Evolutionary conservation across 2,888 invertebrate species (phyloP).

Genomic region (Leptogaster cylindrica): DNA sequence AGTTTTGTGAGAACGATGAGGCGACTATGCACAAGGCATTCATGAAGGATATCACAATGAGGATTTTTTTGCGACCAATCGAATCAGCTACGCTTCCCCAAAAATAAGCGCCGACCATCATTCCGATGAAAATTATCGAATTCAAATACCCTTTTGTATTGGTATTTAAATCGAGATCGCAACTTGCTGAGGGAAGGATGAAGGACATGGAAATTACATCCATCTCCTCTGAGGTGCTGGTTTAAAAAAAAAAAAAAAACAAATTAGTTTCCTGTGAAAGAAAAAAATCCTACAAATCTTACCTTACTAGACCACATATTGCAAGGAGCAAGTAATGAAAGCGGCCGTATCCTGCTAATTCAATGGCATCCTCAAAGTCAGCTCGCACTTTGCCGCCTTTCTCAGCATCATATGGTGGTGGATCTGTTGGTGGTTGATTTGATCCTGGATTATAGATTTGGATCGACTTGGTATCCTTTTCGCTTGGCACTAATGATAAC

Average conservation of each 20-base stretch:
- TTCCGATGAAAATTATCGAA: slow-evolving; percentile 84
- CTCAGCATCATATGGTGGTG: slow-evolving; percentile 65
- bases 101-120: slow-evolving; percentile 93
- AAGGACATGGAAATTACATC: slow-evolving; percentile 95
- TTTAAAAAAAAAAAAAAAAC: no score
- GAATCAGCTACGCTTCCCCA: slow-evolving; percentile 93
- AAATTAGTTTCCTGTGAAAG: no score
- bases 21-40: slow-evolving; percentile 89
- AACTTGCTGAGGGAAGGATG: slow-evolving; percentile 90
- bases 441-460: slow-evolving; percentile 45
- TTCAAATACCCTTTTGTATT: slow-evolving; percentile 82
- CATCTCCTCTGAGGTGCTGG: slow-evolving; percentile 94
- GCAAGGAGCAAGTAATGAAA: slow-evolving; percentile 89
- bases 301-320: slow-evolving; percentile 93
- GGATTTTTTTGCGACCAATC: slow-evolving; percentile 83
- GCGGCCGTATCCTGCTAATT: slow-evolving; percentile 73
- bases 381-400: slow-evolving; percentile 75
- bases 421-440: slow-evolving; percentile 52
- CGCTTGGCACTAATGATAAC: slow-evolving; percentile 55
- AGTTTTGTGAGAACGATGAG: slow-evolving; percentile 88
- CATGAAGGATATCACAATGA: slow-evolving; percentile 88
- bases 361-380: slow-evolving; percentile 87
- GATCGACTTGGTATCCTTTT: slow-evolving; percentile 50
- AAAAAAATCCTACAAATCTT: no score
- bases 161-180: slow-evolving; percentile 86